phyloP scores from a whole-genome alignment of 2,113 vertebrate genomes.

The Daphoenositta chrysoptera region DNA sequence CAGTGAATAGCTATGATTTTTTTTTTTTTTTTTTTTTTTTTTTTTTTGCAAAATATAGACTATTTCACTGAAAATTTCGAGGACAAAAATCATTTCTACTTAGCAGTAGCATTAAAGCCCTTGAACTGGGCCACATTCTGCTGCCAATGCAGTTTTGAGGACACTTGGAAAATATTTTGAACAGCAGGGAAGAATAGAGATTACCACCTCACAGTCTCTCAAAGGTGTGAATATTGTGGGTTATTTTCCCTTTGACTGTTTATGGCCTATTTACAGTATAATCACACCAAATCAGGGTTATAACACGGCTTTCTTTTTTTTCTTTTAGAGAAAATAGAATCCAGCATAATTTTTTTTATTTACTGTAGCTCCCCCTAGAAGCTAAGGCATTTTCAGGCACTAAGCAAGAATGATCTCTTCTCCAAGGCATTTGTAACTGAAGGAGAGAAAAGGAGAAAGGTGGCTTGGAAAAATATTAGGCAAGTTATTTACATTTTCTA shows the following conservation, averaged over 20 bases:
- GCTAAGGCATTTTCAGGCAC: background rate
- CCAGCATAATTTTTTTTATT: background rate
- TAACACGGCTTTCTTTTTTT: background rate
- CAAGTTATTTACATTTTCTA: background rate
- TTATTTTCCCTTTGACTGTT: conserved; percentile 55
- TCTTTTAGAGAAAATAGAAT: background rate
- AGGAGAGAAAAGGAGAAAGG: background rate
- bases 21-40: background rate
- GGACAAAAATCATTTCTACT: conserved; percentile 14
- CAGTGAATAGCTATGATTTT: background rate
- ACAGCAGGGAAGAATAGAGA: conserved; percentile 24
- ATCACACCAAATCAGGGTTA: conserved; percentile 33
- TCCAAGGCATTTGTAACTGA: background rate
- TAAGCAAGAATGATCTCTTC: background rate
- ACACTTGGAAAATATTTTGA: conserved; percentile 42
- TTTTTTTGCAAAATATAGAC: background rate
- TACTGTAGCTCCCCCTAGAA: background rate
- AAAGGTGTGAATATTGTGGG: conserved; percentile 13
- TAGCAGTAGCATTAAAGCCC: conserved; percentile 19
- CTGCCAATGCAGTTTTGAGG: background rate
- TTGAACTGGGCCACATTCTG: conserved; percentile 34
- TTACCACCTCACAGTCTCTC: conserved; percentile 8
- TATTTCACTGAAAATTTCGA: conserved; percentile 23
- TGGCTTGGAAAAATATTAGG: background rate
- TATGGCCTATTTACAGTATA: conserved; percentile 39